Base-by-base conservation (phyloP, 2,888 invertebrate species). In the Pseudeuparius sepicola region DNA sequence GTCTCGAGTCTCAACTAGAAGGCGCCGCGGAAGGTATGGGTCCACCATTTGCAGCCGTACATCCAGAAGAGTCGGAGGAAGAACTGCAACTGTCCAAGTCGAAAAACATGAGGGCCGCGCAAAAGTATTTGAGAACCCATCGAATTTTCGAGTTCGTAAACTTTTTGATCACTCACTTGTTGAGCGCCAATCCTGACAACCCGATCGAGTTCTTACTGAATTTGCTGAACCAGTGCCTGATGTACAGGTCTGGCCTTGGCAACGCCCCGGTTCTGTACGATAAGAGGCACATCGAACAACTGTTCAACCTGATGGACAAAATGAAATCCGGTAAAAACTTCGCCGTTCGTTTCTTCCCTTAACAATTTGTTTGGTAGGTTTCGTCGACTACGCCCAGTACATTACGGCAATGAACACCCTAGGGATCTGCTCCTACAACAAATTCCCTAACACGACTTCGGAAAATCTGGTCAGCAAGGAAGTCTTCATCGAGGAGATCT, bases 71-170 rank as follows among this genome's bases (percentile, higher is more conserved):
- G 27, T 9, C 18, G 10, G 39, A 32, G 13, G 43, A 43, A 9
- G 40, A 32, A 0, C 49, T 46, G 25, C 39, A 51, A 3, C 55
- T 48, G 24, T 48, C 45, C 14, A 14, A 31, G 4, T 43, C 46
- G 2, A 39, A 34, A 10, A 50, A 55, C 2, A 58, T 61, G 49
- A 48, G 51, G 13, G 48, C 52, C 27, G 65, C 64, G 1, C 56
- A 59, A 20, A 47, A 45, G 14, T 68, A 65, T 48, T 47, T 67
- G 26, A 48, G 56, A 14, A 43, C 52, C 2, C 64, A 61, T 34
- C 59, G 57, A 26, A 61, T 67, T 29, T 61, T 57, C 41, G 60
- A 66, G 39, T 59, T 67, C 23, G 65, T 64, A 44, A 60, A 63
- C 43, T 67, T 64, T 48, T 52, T 68, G 31, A 56, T 62, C 31